phyloP scores from a whole-genome alignment of 1,140 invertebrate species.

The Triops longicaudatus region DNA sequence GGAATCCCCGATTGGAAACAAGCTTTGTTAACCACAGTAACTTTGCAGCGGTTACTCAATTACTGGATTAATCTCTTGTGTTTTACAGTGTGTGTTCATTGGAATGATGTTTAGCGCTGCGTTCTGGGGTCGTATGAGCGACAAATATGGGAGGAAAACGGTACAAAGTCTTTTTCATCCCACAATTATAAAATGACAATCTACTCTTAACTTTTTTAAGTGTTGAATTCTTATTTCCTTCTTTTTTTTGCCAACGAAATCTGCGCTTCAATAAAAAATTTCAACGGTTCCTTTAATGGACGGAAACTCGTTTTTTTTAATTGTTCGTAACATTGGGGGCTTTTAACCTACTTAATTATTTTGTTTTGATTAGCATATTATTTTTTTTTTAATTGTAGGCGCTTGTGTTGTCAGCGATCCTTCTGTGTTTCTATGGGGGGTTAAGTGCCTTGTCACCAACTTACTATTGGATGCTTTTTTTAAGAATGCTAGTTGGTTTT shows the following conservation, averaged over 20 bases:
- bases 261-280: no score
- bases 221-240: conserved; percentile 28
- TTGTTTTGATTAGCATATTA: conserved; percentile 10
- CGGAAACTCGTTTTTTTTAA: no score
- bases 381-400: conserved; percentile 50
- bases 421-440: conserved; percentile 85
- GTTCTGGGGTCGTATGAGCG: conserved; percentile 91
- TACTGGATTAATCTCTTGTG: conserved; percentile 27
- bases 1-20: conserved; percentile 71
- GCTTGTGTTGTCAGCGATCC: conserved; percentile 72
- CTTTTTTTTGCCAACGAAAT: no score
- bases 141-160: conserved; percentile 82
- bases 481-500: conserved; percentile 87
- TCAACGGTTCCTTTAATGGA: no score
- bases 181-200: no score
- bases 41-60: conserved; percentile 31
- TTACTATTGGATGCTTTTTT: conserved; percentile 80
- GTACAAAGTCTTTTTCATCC: no score
- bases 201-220: no score
- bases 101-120: conserved; percentile 96
- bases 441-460: conserved; percentile 83
- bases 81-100: conserved; percentile 74
- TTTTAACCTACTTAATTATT: not conserved
- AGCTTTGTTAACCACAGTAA: conserved; percentile 63
- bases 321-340: no score